A percentile compares a stretch with the other conserved stretches of the same genome.
These are phyloP conservation scores for Sphaeramia orbicularis DNA, from an alignment of 2,797 vertebrate genomes.

Conservation along the genomic window DNA sequence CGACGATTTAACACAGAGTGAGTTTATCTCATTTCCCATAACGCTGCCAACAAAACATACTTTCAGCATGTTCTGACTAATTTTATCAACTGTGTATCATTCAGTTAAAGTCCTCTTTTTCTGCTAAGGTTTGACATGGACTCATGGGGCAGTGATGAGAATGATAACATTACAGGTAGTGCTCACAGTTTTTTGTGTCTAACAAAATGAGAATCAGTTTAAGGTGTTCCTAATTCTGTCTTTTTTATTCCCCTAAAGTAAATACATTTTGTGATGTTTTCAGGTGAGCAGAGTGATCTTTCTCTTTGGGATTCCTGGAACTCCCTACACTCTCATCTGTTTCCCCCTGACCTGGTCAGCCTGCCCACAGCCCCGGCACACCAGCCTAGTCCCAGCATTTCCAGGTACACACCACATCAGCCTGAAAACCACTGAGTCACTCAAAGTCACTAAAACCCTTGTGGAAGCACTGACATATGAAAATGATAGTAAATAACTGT, in stretches of 20 bases:
- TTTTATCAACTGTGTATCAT: not conserved
- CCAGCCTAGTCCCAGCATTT: conserved; percentile 16
- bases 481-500: not conserved
- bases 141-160: conserved; percentile 82
- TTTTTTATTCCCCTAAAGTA: too few relatives aligned
- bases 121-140: conserved; percentile 74
- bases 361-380: conserved; percentile 53
- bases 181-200: not conserved
- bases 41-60: not conserved
- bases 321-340: conserved; percentile 79
- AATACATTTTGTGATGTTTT: conserved; percentile 11
- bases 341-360: conserved; percentile 79
- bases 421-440: not conserved
- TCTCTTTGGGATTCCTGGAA: conserved; percentile 78
- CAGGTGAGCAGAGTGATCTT: conserved; percentile 72
- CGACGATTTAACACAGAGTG: conserved; percentile 87
- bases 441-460: not conserved
- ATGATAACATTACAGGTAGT: conserved; percentile 75
- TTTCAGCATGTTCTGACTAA: not conserved
- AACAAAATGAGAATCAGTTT: not conserved
- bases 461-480: not conserved
- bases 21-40: conserved; percentile 31
- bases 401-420: conserved; percentile 59
- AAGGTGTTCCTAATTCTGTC: too few relatives aligned
- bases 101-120: not conserved